These are phyloP conservation scores for Natrix natrix DNA, from an alignment of 2,797 vertebrate species.

Conservation along the genomic window DNA sequence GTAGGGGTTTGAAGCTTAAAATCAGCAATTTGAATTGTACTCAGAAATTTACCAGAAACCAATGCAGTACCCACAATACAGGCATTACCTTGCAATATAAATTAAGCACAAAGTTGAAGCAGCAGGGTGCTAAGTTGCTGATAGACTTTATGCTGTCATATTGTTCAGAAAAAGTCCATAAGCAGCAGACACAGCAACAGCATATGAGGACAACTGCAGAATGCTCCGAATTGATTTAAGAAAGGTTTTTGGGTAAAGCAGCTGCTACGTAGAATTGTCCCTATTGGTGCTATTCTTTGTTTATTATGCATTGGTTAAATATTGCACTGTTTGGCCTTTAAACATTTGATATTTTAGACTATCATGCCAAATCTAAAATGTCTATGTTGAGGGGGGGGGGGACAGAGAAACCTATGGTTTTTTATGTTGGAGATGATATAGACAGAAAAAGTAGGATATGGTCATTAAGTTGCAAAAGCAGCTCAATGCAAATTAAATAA, in stretches of 20 bases:
- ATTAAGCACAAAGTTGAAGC: neutral
- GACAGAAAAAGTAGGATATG: neutral
- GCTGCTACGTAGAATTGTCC: neutral
- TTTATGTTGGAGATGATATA: neutral
- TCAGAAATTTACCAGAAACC: neutral
- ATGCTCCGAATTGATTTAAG: neutral
- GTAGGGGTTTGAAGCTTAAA: neutral
- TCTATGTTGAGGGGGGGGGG: neutral
- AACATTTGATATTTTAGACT: neutral
- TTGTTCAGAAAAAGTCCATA: neutral
- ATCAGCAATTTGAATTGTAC: neutral
- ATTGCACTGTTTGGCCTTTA: neutral
- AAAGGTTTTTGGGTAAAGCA: neutral
- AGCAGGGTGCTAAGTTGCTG: neutral
- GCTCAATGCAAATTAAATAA: neutral
- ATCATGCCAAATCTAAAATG: neutral
- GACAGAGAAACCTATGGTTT: neutral
- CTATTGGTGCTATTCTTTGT: neutral
- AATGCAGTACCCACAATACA: neutral
- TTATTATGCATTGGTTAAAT: neutral
- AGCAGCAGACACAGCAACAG: neutral
- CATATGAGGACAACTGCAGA: neutral
- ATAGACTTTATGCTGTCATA: neutral
- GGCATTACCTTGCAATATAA: neutral
- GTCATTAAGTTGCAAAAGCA: neutral